Base-by-base conservation (phyloP, 2,888 invertebrate species). In the Eumerus sabulonum region DNA sequence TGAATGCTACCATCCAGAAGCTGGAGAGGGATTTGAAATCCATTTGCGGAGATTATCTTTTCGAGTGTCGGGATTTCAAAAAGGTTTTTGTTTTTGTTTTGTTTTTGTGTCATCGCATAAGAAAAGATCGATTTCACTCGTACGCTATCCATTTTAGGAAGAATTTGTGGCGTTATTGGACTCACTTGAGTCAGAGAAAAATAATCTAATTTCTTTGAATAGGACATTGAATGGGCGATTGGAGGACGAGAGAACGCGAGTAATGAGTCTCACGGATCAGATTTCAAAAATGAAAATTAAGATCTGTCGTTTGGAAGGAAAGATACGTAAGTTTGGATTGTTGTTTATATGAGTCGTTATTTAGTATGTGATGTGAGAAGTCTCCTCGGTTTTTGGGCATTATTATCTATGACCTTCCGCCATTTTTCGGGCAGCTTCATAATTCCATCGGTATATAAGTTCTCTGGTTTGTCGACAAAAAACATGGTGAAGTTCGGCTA, bases 11-110 rank as follows among this genome's bases (percentile, higher is more conserved):
- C 13, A 82, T 85, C 5, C 82, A 84, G 67, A 85, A 84, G 18
- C 72, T 88, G 42, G 88, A 88, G 68, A 81, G 81, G 1, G 87
- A 89, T 82, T 74, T 89, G 35, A 86, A 85, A 19, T 85, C 86
- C 0, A 72, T 87, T 12, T 85, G 86, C 16, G 89, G 89, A 5
- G 89, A 86, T 38, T 89, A 86, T 82, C 82, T 89, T 0, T 89
- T 88, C 82, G 85, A 87, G 1, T 89, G 89, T 42, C 85, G 87
- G 36, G 86, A 88, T 59, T 85, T 89, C 60, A 86, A 85, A 35
- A 89, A 88, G 85, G 88, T 87, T 18, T 17, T 57, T 14, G 5
- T 5, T 13, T 27, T 13, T n/a, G 1, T 36, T 2, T 0, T 9
- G 1, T 14, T 27, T 50, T 9, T 60, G 9, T 45, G 13, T 1